Base-by-base conservation (phyloP, 2,797 vertebrate genomes). In the Schizopygopsis malacanthus region DNA sequence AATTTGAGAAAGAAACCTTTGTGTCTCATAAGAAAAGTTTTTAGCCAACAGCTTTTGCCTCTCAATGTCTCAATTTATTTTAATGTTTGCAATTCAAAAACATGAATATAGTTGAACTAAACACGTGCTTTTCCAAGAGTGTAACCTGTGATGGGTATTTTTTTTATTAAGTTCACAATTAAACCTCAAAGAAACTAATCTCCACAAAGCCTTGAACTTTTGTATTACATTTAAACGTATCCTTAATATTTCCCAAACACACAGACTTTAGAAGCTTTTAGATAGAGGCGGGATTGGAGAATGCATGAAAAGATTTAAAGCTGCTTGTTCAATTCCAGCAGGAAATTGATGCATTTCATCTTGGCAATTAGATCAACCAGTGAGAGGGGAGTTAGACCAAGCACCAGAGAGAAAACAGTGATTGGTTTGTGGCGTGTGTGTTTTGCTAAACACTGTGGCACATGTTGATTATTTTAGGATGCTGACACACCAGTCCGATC, bases 321-420 rank as follows among this genome's bases (percentile, higher is more conserved):
- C 70, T 85, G 76, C 76, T n/a, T 45, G 75, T 83, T 71, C 73
- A 83, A 84, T 85, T 85, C 86, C 80, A 84, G 20, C 47, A 78
- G 81, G 84, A 86, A 67, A 67, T 69, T 59, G 63, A 67, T 88
- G 84, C 84, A 81, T 87, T 88, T 85, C 52, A 88, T 88, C 84
- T 86, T 50, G 45, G 28, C 82, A 88, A 82, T 87, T 88, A 88
- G 81, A 86, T 84, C 63, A 85, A 83, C 28, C 76, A 54, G 22
- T 65, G 52, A 67, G 67, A 85, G 45, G 73, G 54, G 56, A 86
- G 25, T 54, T 41, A 50, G 61, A 20, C 67, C 85, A 79, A 47
- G 79, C 78, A 76, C 82, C 82, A 56, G 61, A 84, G 70, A 88
- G 65, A 85, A 72, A 85, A 61, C 81, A 83, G 56, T 54, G 28